Conservation (phyloP, 1,140 invertebrate genomes). For the Camponotus floridanus region DNA sequence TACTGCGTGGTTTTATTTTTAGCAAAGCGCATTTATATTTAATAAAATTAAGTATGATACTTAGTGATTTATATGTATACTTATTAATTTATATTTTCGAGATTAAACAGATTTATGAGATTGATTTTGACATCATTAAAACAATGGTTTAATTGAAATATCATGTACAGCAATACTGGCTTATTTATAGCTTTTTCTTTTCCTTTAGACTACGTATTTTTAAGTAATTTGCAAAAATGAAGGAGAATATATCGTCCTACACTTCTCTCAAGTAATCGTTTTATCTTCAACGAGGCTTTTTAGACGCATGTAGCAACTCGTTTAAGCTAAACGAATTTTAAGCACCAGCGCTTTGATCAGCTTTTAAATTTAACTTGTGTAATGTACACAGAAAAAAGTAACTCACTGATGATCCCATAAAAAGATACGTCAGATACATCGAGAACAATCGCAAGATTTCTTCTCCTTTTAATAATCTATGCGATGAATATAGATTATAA, state of each 20-base stretch:
- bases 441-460: conserved; percentile 11
- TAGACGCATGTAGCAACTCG: conserved; percentile 56
- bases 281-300: conserved; percentile 62
- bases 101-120: not conserved
- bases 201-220: conserved; percentile 23
- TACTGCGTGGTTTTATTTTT: not conserved
- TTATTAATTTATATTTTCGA: not conserved
- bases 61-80: not conserved
- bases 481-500: not conserved
- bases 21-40: not conserved
- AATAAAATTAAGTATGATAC: too few relatives aligned
- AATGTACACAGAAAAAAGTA: conserved; percentile 12
- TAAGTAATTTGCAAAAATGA: conserved; percentile 41
- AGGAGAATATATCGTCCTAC: conserved; percentile 27
- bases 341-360: conserved; percentile 43
- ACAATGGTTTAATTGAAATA: not conserved
- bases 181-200: not conserved
- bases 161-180: not conserved
- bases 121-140: not conserved
- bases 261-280: conserved; percentile 58
- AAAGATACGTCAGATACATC: not conserved
- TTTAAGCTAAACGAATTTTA: conserved; percentile 66
- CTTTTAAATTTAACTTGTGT: conserved; percentile 51
- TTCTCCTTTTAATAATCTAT: not conserved
- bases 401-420: not conserved